phyloP scores from a whole-genome alignment of 30 jellyfish, hydroid and myxozoan species.

The Turritopsis dohrnii region DNA sequence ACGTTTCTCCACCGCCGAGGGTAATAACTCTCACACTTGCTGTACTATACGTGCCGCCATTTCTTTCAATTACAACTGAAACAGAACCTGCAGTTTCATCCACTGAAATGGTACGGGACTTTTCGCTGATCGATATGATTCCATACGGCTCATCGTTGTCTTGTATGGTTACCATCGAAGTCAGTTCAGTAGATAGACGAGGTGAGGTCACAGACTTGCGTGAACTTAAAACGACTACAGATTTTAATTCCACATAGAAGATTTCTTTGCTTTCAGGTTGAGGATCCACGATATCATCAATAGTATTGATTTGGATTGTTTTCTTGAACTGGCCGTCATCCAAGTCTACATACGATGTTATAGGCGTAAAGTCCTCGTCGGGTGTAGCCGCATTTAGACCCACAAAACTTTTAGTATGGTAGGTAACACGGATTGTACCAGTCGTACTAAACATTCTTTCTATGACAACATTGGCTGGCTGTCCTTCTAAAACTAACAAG shows the following conservation, averaged over 20 bases:
- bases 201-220: conserved; percentile 8
- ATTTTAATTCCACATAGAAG: conserved; percentile 53
- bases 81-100: conserved; percentile 58
- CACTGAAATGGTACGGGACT: conserved; percentile 17
- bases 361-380: conserved; percentile 50
- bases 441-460: conserved; percentile 64
- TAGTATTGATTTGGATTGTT: conserved; percentile 33
- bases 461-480: conserved; percentile 47
- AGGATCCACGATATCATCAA: conserved; percentile 51
- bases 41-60: conserved; percentile 77
- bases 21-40: conserved; percentile 64
- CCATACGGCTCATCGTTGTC: conserved; percentile 97
- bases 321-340: conserved; percentile 61
- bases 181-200: conserved; percentile 30
- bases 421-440: conserved; percentile 65
- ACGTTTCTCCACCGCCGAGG: conserved; percentile 92
- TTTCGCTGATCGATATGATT: conserved; percentile 52
- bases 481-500: conserved; percentile 66
- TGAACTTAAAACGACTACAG: conserved; percentile 37
- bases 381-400: conserved; percentile 67
- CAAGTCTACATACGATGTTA: conserved; percentile 58
- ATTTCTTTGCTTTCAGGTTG: conserved; percentile 61
- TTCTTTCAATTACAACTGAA: conserved; percentile 38
- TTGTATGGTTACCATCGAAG: conserved; percentile 54
- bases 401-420: conserved; percentile 40